Evolutionary conservation across 92 coral and sea anemone genomes (phyloP), one percentile per base, ranked within the genome.

Genomic region (Phenganax stokvisi): DNA sequence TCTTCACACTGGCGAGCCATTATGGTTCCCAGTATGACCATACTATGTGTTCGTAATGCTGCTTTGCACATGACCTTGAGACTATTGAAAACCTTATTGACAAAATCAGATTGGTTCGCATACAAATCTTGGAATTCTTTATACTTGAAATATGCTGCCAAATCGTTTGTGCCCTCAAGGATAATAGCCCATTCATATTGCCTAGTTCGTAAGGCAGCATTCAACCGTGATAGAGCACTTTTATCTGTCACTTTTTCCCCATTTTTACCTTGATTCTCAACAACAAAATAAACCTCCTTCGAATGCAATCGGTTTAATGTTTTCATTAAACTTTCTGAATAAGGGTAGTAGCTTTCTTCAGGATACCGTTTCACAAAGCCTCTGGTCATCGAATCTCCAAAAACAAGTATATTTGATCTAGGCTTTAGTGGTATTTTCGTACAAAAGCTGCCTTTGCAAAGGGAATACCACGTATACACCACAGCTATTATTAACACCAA

Each of bases 141-240:
- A 57, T 59, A 27, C 66, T 67, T 59, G 27, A 66, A 77, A 29
- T 62, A 64, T 17, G 68, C 73, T 54, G 28, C 29, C 59, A 92
- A 64, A 74, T 92, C 97, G 80, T 92, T 92, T 9, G 94, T 88
- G 4, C 97, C 97, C 8, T 91, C 88, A 3, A 92, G 84, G 29
- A 92, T 88, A 12, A 92, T 61, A 51, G 90, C 93, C 97, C 97
- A 92, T 54, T 83, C 87, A 75, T 86, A 92, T 10, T 82, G 63
- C 17, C 12, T 70, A n/a, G 54, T 47, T 60, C 80, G 61, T 7
- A 89, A 76, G 30, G 75, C 75, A 62, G 57, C 59, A 9, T 72
- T 66, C 10, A 89, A 84, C 29, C 92, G 74, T n/a, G 57, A 76
- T 61, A 58, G 51, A 74, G 87, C 80, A 3, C 58, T 58, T 7